Conservation (phyloP, 2,888 invertebrate species). For the Pycnomerus fuliginosus region DNA sequence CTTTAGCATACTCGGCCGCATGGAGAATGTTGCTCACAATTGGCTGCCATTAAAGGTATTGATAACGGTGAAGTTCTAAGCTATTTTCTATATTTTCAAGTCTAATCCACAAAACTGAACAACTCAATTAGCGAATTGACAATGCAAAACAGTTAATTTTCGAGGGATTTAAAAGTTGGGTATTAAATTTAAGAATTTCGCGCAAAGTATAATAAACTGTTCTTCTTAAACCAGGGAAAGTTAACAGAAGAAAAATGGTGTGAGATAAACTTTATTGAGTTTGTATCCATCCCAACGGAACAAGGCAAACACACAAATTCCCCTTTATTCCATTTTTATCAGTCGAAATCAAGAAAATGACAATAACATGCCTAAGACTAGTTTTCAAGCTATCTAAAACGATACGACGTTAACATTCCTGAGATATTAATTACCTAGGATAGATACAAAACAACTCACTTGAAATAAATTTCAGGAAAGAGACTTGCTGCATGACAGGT, state of each 20-base stretch:
- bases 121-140: slow-evolving; percentile 13
- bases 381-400: no score
- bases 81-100: no score
- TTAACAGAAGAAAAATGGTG: slow-evolving; percentile 24
- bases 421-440: no score
- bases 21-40: slow-evolving; percentile 16
- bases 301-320: slow-evolving; percentile 24
- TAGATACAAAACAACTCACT: no score
- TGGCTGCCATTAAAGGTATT: slow-evolving; percentile 8
- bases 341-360: neutral
- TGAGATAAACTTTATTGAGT: slow-evolving; percentile 27
- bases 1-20: slow-evolving; percentile 10
- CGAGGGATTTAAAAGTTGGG: slow-evolving; percentile 11
- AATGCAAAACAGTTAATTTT: slow-evolving; percentile 11
- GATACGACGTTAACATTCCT: no score
- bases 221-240: slow-evolving; percentile 20
- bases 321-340: no score
- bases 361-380: no score
- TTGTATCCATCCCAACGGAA: slow-evolving; percentile 26
- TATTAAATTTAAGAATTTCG: slow-evolving; percentile 21
- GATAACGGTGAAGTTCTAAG: slow-evolving; percentile 2
- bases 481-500: no score
- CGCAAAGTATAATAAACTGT: slow-evolving; percentile 20
- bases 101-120: no score
- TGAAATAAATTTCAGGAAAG: no score